Conservation (phyloP, 2,888 invertebrate genomes). For the Rhyacophila evoluta region DNA sequence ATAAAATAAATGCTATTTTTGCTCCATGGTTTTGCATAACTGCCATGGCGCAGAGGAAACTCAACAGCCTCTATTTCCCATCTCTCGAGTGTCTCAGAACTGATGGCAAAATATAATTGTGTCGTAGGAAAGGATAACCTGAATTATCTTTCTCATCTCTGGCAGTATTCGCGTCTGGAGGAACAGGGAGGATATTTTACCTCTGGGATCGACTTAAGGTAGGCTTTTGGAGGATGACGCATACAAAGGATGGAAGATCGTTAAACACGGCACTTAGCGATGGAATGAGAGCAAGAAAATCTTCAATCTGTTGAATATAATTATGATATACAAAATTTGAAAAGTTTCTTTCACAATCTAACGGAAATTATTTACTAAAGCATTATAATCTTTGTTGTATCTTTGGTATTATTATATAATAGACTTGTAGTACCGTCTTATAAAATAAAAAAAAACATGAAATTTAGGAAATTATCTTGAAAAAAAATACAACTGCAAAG, state of each 20-base stretch:
- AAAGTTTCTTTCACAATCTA: neutral
- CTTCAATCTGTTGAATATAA: neutral
- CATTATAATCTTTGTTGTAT: too few relatives aligned
- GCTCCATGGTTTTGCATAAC: neutral
- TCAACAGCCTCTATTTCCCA: neutral
- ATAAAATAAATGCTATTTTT: neutral
- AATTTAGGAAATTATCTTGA: too few relatives aligned
- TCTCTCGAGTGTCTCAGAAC: neutral
- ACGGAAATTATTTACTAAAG: too few relatives aligned
- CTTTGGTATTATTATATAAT: too few relatives aligned
- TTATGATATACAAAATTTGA: neutral
- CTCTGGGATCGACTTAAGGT: slow-evolving; percentile 21
- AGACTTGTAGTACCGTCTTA: too few relatives aligned
- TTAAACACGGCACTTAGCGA: slow-evolving; percentile 8
- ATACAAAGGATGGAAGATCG: slow-evolving; percentile 9
- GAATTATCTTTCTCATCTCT: slow-evolving; percentile 14
- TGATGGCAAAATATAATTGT: slow-evolving; percentile 23
- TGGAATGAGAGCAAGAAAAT: neutral
- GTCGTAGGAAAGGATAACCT: slow-evolving; percentile 18
- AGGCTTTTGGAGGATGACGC: slow-evolving; percentile 1
- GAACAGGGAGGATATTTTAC: neutral
- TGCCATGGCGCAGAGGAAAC: neutral
- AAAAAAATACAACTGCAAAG: too few relatives aligned
- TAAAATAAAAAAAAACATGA: too few relatives aligned
- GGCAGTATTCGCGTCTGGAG: neutral